Evolutionary conservation across 2,113 vertebrate genomes (phyloP), one percentile per base, ranked within the genome.

Genomic region (Callopanchax toddi): DNA sequence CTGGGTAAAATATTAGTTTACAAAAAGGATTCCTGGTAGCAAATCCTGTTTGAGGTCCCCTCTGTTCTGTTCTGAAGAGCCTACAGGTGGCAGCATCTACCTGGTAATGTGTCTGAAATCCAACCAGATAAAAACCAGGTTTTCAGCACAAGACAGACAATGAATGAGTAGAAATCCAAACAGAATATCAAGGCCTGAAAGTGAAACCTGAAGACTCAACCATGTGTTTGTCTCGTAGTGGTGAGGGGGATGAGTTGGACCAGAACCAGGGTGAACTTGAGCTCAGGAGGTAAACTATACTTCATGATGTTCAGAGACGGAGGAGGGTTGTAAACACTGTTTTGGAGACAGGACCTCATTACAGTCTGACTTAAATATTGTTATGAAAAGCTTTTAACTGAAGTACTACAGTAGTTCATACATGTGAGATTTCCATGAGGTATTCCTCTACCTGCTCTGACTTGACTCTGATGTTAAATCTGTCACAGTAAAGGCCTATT

Each of bases 51-150:
- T 9, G 9, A 13, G 12, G 0, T 11, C 3, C 40, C 45, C 22
- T 26, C 22, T 67, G 46, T 39, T 45, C 25, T 40, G 39, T 44
- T 61, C 54, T 69, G n/a, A 44, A 40, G 46, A 26, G 48, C 53
- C 84, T 77, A 52, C 15, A 77, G 75, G 46, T 66, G 81, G 78
- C 67, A 72, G 75, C 22, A 40, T 68, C 20, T 63, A 39, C 51
- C 50, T 39, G 51, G 10, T n/a, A n/a, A n/a, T n/a, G n/a, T n/a
- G n/a, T n/a, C n/a, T n/a, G n/a, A n/a, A n/a, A n/a, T n/a, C n/a
- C n/a, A n/a, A n/a, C n/a, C n/a, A n/a, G n/a, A n/a, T n/a, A n/a
- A n/a, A n/a, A n/a, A n/a, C n/a, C n/a, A n/a, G n/a, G n/a, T n/a
- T n/a, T n/a, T n/a, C n/a, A n/a, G n/a, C n/a, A n/a, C n/a, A n/a